phyloP scores from a whole-genome alignment of 2,888 invertebrate genomes.

The Drosophila anomelani region DNA sequence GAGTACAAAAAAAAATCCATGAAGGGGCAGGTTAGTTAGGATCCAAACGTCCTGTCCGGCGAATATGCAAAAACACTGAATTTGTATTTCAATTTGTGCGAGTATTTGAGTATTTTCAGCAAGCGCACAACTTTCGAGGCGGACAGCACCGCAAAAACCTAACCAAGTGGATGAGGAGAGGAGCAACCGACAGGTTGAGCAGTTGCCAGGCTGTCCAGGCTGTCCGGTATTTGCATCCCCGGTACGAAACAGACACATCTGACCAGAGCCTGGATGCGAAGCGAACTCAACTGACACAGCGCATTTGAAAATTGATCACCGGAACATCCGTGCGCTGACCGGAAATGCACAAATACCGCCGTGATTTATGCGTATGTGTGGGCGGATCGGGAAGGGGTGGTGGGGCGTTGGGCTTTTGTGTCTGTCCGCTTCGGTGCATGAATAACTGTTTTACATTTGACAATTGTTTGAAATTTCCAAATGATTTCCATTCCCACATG shows the following conservation, averaged over 20 bases:
- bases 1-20: slow-evolving; percentile 9
- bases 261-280: slow-evolving; percentile 16
- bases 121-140: slow-evolving; percentile 33
- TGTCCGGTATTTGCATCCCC: slow-evolving; percentile 8
- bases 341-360: slow-evolving; percentile 77
- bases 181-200: slow-evolving; percentile 59
- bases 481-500: slow-evolving; percentile 13
- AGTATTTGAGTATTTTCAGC: slow-evolving; percentile 21
- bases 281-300: slow-evolving; percentile 64
- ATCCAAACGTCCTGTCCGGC: slow-evolving; percentile 33
- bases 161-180: slow-evolving; percentile 49
- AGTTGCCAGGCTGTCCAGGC: slow-evolving; percentile 8
- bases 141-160: slow-evolving; percentile 48
- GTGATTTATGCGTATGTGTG: slow-evolving; percentile 48
- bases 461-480: slow-evolving; percentile 42
- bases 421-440: slow-evolving; percentile 33
- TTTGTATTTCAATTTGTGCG: slow-evolving; percentile 66
- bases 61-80: slow-evolving; percentile 71
- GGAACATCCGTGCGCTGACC: slow-evolving; percentile 79
- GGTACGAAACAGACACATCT: slow-evolving; percentile 12
- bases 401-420: slow-evolving; percentile 8
- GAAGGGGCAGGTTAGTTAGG: slow-evolving; percentile 40
- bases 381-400: neutral
- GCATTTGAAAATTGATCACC: slow-evolving; percentile 79
- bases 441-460: slow-evolving; percentile 57